A percentile compares a stretch with the other conserved stretches of the same genome.
Conservation (phyloP, 2,797 vertebrate species). For the Anguilla pacifica region DNA sequence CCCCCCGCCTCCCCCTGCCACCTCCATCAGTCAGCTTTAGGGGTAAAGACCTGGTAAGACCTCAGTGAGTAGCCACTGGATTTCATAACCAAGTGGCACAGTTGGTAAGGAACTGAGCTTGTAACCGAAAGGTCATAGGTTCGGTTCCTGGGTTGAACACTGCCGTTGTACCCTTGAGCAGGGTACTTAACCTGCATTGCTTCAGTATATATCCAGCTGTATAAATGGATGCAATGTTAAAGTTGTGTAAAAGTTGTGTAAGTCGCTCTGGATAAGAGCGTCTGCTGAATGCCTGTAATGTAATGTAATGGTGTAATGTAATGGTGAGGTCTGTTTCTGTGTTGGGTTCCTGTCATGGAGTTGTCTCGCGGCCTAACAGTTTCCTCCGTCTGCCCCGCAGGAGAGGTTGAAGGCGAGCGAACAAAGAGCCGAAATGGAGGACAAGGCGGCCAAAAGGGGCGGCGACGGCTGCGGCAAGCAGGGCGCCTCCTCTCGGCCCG, state of each 20-base stretch:
- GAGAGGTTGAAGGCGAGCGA: conserved; percentile 89
- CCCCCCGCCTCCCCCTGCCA: too few relatives aligned
- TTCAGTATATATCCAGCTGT: too few relatives aligned
- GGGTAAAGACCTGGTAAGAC: neutral
- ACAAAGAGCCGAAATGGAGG: conserved; percentile 83
- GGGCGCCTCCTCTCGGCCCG: conserved; percentile 67
- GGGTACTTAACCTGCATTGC: too few relatives aligned
- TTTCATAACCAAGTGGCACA: neutral
- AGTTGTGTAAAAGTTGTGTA: too few relatives aligned
- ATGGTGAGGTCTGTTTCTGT: neutral
- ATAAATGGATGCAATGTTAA: too few relatives aligned
- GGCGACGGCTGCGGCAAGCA: conserved; percentile 74
- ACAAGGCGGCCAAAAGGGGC: conserved; percentile 82
- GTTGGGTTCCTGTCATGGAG: neutral
- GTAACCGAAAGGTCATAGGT: too few relatives aligned
- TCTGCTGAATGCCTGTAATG: neutral
- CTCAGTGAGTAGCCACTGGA: neutral
- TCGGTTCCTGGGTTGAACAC: too few relatives aligned
- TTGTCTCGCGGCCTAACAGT: neutral
- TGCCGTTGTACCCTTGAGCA: too few relatives aligned
- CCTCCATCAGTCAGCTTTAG: too few relatives aligned
- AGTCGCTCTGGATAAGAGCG: too few relatives aligned
- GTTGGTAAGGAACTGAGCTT: too few relatives aligned
- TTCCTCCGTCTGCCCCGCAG: conserved; percentile 59
- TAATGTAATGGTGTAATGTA: too few relatives aligned